A percentile compares a stretch with the other conserved stretches of the same genome.
Conservation (phyloP, 2,888 invertebrate species). For the Troides helena region DNA sequence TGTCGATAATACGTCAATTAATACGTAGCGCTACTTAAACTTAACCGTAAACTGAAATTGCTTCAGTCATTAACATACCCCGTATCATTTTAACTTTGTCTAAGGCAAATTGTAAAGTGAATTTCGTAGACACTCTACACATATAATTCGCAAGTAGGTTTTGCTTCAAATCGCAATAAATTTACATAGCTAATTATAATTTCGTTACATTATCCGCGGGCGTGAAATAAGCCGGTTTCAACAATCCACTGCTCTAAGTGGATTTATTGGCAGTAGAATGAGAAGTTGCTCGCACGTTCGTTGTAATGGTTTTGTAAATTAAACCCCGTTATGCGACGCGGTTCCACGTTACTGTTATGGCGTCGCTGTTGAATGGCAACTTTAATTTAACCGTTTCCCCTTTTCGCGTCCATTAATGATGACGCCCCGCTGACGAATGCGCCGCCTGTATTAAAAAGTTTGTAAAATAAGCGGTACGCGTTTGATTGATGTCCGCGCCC, state of each 20-base stretch:
- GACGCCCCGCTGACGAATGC: constrained; percentile 40
- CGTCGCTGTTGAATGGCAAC: constrained; percentile 37
- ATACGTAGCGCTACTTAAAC: constrained; percentile 39
- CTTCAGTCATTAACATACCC: constrained; percentile 27
- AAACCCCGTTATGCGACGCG: constrained; percentile 49
- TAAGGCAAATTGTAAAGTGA: constrained; percentile 11
- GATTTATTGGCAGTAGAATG: constrained; percentile 53
- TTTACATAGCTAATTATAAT: constrained; percentile 66
- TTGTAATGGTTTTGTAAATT: constrained; percentile 61
- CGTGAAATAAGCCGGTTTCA: constrained; percentile 41
- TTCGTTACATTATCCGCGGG: constrained; percentile 46
- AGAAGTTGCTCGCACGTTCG: constrained; percentile 47
- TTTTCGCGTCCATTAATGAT: constrained; percentile 50
- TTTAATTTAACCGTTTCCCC: constrained; percentile 49
- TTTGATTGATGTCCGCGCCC: constrained; percentile 21
- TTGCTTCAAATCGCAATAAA: constrained; percentile 52
- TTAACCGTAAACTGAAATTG: constrained; percentile 35
- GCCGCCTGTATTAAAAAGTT: constrained; percentile 23
- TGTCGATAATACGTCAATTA: constrained; percentile 46
- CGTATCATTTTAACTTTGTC: constrained; percentile 14
- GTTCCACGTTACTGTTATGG: constrained; percentile 47
- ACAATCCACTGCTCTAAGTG: constrained; percentile 49
- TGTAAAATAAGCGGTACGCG: constrained; percentile 15
- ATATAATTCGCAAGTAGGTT: constrained; percentile 31
- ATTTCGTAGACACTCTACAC: constrained; percentile 33